A percentile compares a stretch with the other conserved stretches of the same genome.
These are phyloP conservation scores for Rhinichthys klamathensis DNA, from an alignment of 2,113 vertebrate species.

Conservation along the genomic window DNA sequence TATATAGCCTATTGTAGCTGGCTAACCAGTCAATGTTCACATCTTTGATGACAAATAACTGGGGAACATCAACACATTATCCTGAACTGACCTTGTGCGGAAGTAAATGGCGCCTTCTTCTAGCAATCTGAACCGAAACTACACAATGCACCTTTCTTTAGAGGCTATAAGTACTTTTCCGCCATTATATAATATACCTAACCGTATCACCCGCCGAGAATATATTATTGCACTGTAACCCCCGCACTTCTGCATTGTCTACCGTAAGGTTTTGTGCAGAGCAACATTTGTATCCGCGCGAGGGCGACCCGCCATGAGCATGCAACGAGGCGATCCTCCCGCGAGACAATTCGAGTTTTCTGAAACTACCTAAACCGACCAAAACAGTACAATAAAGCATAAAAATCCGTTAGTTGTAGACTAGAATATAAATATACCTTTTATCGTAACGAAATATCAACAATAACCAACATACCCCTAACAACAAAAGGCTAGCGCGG, in stretches of 20 bases:
- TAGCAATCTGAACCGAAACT: neutral
- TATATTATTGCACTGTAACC: neutral
- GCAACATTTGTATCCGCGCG: neutral
- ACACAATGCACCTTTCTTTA: neutral
- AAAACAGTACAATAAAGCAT: neutral
- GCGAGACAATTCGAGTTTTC: neutral
- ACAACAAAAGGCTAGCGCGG: neutral
- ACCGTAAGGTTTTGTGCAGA: neutral
- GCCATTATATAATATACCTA: neutral
- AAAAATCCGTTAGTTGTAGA: neutral
- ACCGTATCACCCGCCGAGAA: neutral
- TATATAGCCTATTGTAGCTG: neutral
- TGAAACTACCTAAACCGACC: neutral
- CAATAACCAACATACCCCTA: neutral
- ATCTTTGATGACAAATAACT: neutral
- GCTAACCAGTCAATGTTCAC: neutral
- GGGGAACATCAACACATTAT: neutral
- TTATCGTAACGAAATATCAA: neutral
- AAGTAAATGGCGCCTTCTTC: constrained; percentile 2
- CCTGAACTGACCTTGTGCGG: neutral
- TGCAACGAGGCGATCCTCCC: constrained; percentile 3
- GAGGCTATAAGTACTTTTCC: too few species aligned
- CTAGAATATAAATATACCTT: neutral
- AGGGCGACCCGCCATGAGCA: neutral
- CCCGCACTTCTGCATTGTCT: neutral